Conservation (phyloP, 2,797 vertebrate genomes). For the Gambelia wislizenii region DNA sequence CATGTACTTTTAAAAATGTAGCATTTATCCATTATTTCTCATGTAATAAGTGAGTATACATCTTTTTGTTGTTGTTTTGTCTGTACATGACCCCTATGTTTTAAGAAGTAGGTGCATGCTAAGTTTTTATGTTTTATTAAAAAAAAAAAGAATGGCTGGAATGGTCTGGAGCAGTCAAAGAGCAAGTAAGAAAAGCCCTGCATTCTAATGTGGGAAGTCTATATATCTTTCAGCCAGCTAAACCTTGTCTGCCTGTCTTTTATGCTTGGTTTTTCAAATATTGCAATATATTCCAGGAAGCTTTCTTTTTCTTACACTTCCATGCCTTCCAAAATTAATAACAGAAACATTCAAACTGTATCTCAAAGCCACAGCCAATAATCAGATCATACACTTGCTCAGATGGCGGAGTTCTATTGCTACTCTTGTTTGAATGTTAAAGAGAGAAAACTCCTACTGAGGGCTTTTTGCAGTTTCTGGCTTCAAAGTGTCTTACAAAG, state of each 20-base stretch:
- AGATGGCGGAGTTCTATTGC: constrained; percentile 56
- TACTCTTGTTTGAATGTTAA: constrained; percentile 55
- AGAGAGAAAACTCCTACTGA: constrained; percentile 62
- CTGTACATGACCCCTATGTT: no score
- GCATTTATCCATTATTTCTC: no score
- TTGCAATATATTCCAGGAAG: constrained; percentile 53
- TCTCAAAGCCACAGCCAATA: constrained; percentile 65
- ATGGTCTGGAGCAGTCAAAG: background rate
- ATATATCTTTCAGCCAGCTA: constrained; percentile 15
- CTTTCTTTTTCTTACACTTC: constrained; percentile 67
- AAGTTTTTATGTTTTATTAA: background rate
- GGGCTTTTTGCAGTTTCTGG: constrained; percentile 45
- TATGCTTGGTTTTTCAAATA: constrained; percentile 54
- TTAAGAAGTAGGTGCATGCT: background rate
- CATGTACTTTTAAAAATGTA: no score
- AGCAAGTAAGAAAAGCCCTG: background rate
- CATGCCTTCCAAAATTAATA: constrained; percentile 69
- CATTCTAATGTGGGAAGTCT: constrained; percentile 16
- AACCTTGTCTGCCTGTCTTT: constrained; percentile 33
- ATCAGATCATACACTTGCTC: constrained; percentile 29
- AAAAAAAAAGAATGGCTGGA: background rate
- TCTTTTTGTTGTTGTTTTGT: no score
- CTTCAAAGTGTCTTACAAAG: constrained; percentile 56
- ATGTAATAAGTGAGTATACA: no score
- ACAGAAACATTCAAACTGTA: constrained; percentile 62